Evolutionary conservation across 2,113 vertebrate species (phyloP), one percentile per base, ranked within the genome.

Genomic region (Laterallus jamaicensis): DNA sequence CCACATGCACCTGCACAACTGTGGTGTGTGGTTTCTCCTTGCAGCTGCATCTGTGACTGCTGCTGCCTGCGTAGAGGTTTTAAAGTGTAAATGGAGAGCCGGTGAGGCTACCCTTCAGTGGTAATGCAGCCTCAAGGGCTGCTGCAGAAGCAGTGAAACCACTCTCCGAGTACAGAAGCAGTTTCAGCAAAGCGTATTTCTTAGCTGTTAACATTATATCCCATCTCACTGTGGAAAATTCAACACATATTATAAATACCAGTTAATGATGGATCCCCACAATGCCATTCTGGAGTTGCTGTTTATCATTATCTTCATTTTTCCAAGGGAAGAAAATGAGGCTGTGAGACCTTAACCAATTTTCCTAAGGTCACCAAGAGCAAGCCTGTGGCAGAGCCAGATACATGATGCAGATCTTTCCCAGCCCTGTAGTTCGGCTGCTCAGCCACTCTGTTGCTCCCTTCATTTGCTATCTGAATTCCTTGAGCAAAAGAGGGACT

Each of bases 11-110:
- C 98, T 98, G 98, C 98, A 97, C 88, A 56, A 97, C 95, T 98
- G 97, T 78, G 97, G 98, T 97, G 96, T 98, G 98, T 97, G 98
- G 98, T 98, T 98, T 97, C 96, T 97, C 96, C 98, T 97, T 97
- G 95, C 98, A 98, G 98, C 97, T 98, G 98, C 97, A 98, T 98
- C 98, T 98, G 97, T 93, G 95, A 93, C 94, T 58, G 77, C 78
- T 92, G 96, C 94, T 90, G 97, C 92, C 96, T 96, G 92, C 2
- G 5, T 58, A 70, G 95, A 93, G 90, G 94, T 94, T 96, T 92
- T 93, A 96, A 96, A 95, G 85, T 86, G 91, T 95, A 97, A 97
- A 87, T 96, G 91, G 95, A 96, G 95, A 97, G 94, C 54, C 94
- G 85, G 93, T 62, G 44, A 96, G 85, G 94, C 96, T 92, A 78